These are phyloP conservation scores for Drosophila ironensis DNA, from an alignment of 1,140 invertebrate genomes.

Conservation along the genomic window DNA sequence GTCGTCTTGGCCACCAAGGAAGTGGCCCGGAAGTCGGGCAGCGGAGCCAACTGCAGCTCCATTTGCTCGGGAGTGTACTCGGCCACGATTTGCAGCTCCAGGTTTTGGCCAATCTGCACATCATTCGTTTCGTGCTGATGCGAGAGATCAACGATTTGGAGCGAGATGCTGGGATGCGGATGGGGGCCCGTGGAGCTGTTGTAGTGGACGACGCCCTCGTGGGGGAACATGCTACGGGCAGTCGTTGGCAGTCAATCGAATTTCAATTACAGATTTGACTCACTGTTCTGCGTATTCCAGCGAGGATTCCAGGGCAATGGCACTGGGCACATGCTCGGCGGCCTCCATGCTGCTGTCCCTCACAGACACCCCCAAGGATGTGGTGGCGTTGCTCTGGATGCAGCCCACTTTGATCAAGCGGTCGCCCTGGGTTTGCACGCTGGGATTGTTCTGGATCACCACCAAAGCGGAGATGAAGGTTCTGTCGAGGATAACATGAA, in stretches of 20 bases:
- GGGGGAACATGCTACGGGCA: constrained; percentile 42
- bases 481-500: constrained; percentile 45
- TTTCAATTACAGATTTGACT: not conserved
- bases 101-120: constrained; percentile 74
- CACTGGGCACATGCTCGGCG: constrained; percentile 61
- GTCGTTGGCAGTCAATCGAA: too few relatives aligned
- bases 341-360: constrained; percentile 38
- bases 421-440: constrained; percentile 86
- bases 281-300: constrained; percentile 69
- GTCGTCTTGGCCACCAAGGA: constrained; percentile 82
- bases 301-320: constrained; percentile 72
- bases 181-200: constrained; percentile 51
- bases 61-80: constrained; percentile 57
- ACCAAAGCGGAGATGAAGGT: constrained; percentile 85
- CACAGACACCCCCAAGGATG: constrained; percentile 10
- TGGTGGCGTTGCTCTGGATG: constrained; percentile 81
- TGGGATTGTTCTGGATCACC: constrained; percentile 86
- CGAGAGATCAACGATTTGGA: constrained; percentile 74
- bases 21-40: constrained; percentile 72
- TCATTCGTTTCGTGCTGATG: constrained; percentile 75
- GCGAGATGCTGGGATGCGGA: constrained; percentile 58
- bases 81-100: constrained; percentile 73
- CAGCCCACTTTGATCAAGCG: constrained; percentile 86
- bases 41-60: constrained; percentile 52
- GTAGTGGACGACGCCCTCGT: constrained; percentile 58